Base-by-base conservation (phyloP, 2,113 vertebrate species). In the Arizona elegans region DNA sequence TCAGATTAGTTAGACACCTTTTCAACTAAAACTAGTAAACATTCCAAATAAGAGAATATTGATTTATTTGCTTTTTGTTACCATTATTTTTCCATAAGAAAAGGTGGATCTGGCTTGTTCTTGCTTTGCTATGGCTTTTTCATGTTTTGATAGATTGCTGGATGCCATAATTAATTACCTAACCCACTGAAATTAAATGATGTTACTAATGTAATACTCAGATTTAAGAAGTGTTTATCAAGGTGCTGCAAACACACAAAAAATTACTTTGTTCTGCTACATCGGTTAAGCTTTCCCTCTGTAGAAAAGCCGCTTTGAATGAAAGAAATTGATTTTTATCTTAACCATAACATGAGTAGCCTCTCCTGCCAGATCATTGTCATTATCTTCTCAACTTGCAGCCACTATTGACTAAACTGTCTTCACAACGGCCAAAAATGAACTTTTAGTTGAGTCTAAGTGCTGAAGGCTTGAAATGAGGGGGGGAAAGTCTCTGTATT, bases 1-100 rank as follows among this genome's bases (percentile, higher is more conserved):
- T 55, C 10, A 21, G 70, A 52, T 13, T 91, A 86, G 29, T 75
- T 94, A 89, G 47, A 65, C 92, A 59, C 81, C 93, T 87, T 94
- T 93, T 94, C 0, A 0, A 94, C 85, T 94, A 90, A 91, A 94
- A 75, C 0, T 0, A 26, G n/a, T 19, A 75, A 75, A 38, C 3
- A 81, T 81, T 81, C 17, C 33, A 43, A 43, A 43, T 9, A 81
- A 38, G 7, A 81, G 33, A 81, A 81, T 38, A 38, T 19, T 38
- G 33, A 38, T 38, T 81, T 38, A 81, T 21, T 43, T 81, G 15
- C 75, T 81, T 38, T 81, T 38, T 43, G 12, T 81, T 81, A 17
- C 33, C 33, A 21, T 81, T 81, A 47, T 21, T 33, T 38, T 43
- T 3, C 2, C 33, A 81, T 81, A 43, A 9, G 3, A 81, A 81